These are phyloP conservation scores for Xiphias gladius DNA, from an alignment of 2,113 vertebrate genomes.

Conservation along the genomic window DNA sequence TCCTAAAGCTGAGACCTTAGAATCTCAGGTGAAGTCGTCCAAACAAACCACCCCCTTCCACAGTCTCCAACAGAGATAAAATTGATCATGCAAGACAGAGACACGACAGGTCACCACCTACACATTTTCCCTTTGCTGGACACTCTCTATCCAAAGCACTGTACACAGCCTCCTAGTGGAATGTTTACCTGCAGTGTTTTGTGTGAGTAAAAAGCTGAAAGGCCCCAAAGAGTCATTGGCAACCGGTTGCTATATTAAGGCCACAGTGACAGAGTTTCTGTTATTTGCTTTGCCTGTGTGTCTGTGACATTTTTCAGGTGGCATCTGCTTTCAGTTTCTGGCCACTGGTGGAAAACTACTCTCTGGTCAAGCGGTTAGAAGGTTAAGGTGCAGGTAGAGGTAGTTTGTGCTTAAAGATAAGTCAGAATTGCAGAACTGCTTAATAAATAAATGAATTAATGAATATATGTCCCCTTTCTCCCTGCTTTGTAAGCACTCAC, in stretches of 20 bases:
- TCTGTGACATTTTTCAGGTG: constrained; percentile 9
- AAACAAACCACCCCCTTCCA: not conserved
- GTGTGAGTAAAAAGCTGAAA: not conserved
- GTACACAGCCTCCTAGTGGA: not conserved
- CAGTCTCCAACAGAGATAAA: constrained; percentile 2
- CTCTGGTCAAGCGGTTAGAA: not conserved
- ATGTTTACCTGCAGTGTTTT: constrained; percentile 18
- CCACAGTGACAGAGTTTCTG: constrained; percentile 17
- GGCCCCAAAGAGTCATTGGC: not conserved
- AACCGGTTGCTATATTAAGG: constrained; percentile 31
- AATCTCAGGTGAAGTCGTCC: not conserved
- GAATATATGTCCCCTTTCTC: too few species aligned
- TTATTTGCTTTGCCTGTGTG: constrained; percentile 16
- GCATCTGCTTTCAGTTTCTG: not conserved
- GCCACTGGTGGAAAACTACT: not conserved
- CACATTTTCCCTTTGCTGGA: constrained; percentile 7
- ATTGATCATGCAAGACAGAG: constrained; percentile 6
- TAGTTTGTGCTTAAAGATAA: too few species aligned
- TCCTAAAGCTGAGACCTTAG: constrained; percentile 15
- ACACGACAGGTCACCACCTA: constrained; percentile 26
- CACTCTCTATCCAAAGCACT: not conserved
- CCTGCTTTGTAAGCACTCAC: too few species aligned
- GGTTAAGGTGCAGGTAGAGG: not conserved
- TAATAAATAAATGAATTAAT: too few species aligned
- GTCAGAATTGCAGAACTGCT: too few species aligned